Base-by-base conservation (phyloP, 2,113 vertebrate species). In the Platysteira castanea region DNA sequence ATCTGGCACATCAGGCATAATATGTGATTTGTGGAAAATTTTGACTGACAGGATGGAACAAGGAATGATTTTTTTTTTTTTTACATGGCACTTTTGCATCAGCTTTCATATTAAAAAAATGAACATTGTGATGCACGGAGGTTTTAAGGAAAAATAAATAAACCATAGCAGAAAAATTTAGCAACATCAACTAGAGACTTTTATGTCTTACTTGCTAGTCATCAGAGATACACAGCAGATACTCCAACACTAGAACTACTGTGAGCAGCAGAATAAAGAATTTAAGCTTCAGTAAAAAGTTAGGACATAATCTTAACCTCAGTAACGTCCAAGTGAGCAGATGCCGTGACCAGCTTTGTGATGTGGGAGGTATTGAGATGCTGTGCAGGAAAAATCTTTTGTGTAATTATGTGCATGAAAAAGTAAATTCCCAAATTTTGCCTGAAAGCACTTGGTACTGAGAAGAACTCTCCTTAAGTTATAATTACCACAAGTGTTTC, bases 51-150 rank as follows among this genome's bases (percentile, higher is more conserved):
- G 6, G 30, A 17, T 27, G 19, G 19, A 79, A 21, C 1, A 6
- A 2, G 69, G 7, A 46, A 31, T 5, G 1, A 3, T 13, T 3
- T 23, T 41, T 73, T 39, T 60, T 21, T 27, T 54, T 50, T 44
- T 64, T 33, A n/a, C 2, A 9, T 1, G 1, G 10, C 69, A 49
- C 4, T 52, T 26, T 30, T 2, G 1, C 17, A 57, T 57, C 15
- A 86, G 33, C 2, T 73, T 87, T 79, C 17, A 69, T 28, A 5
- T 67, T 67, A 13, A 30, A 44, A 86, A 28, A 53, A 17, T 18
- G 3, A 60, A 39, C 6, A 12, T 3, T 41, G 54, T 7, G 13
- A 57, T 3, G 28, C 21, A 64, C 6, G 56, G 24, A 37, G 11
- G 11, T 39, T 83, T 93, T 68, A 87, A 76, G 35, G 3, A 49